Evolutionary conservation across 2,888 invertebrate species (phyloP).

Genomic region (Cephonodes hylas): DNA sequence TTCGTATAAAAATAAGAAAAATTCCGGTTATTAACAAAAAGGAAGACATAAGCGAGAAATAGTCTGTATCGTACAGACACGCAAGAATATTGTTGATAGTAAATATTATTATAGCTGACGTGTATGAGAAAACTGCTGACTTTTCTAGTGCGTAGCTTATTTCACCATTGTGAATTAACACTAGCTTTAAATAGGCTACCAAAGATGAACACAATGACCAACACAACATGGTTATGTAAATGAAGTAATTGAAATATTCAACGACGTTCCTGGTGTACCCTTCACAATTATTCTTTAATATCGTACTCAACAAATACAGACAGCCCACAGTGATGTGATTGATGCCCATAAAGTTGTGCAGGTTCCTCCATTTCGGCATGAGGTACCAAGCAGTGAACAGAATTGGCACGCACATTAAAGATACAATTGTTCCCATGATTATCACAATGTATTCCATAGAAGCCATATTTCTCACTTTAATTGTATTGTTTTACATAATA

Average conservation of each 20-base stretch:
- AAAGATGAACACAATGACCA: constrained; percentile 21
- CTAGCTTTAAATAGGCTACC: constrained; percentile 21
- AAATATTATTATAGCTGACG: not conserved
- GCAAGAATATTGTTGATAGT: not conserved
- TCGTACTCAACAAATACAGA: not conserved
- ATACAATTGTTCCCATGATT: not conserved
- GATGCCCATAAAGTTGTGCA: constrained; percentile 13
- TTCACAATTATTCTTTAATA: too few relatives aligned
- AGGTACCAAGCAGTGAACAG: not conserved
- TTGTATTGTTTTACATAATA: not conserved
- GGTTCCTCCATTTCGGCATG: constrained; percentile 13
- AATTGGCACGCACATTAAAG: not conserved
- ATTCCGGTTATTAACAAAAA: not conserved
- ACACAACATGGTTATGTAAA: constrained; percentile 8
- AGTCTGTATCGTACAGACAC: not conserved
- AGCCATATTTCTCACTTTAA: not conserved
- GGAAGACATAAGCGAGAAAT: not conserved
- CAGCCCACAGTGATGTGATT: constrained; percentile 9
- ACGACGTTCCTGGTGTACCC: not conserved
- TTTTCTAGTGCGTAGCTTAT: constrained; percentile 11
- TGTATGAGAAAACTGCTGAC: constrained; percentile 14
- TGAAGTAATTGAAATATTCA: not conserved
- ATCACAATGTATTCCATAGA: not conserved
- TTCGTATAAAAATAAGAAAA: constrained; percentile 16
- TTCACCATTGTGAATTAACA: constrained; percentile 14